Conservation (phyloP, 2,888 invertebrate genomes). For the Cephalotes varians region DNA sequence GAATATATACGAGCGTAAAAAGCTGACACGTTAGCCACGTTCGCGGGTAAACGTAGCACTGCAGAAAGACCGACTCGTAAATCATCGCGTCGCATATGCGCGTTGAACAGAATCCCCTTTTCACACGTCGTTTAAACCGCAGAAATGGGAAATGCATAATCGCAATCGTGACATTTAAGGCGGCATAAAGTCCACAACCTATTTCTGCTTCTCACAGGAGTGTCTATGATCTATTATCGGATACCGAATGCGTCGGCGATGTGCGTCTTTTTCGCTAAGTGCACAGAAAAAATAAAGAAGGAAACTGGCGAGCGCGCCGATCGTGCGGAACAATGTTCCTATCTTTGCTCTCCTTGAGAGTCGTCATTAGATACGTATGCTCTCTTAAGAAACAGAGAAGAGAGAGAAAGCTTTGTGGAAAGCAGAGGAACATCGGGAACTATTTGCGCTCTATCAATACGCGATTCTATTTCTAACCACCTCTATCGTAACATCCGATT, state of each 20-base stretch:
- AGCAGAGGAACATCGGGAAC: not conserved
- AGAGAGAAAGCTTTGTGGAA: not conserved
- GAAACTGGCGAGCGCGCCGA: slow-evolving; percentile 2
- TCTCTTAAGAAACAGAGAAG: not conserved
- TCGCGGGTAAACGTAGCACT: not conserved
- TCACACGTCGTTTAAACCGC: slow-evolving; percentile 7
- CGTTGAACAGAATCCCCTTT: not conserved
- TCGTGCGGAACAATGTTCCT: not conserved
- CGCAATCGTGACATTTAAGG: slow-evolving; percentile 27
- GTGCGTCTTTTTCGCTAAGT: not conserved
- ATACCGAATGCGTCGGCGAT: not conserved
- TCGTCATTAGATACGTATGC: slow-evolving; percentile 23
- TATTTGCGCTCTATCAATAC: slow-evolving; percentile 1
- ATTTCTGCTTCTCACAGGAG: not conserved
- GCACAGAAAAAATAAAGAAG: not conserved
- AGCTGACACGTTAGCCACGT: not conserved
- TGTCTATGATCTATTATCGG: not conserved
- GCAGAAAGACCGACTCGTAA: slow-evolving; percentile 27
- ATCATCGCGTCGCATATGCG: slow-evolving; percentile 19
- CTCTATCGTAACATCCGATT: slow-evolving; percentile 53
- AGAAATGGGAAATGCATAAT: slow-evolving; percentile 27
- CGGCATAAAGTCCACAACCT: slow-evolving; percentile 7
- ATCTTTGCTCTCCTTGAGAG: not conserved
- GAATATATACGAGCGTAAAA: not conserved
- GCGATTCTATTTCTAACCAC: slow-evolving; percentile 8